A percentile compares a stretch with the other conserved stretches of the same genome.
phyloP scores from a whole-genome alignment of 2,888 invertebrate genomes.

The Pachycephus smyrnensis region DNA sequence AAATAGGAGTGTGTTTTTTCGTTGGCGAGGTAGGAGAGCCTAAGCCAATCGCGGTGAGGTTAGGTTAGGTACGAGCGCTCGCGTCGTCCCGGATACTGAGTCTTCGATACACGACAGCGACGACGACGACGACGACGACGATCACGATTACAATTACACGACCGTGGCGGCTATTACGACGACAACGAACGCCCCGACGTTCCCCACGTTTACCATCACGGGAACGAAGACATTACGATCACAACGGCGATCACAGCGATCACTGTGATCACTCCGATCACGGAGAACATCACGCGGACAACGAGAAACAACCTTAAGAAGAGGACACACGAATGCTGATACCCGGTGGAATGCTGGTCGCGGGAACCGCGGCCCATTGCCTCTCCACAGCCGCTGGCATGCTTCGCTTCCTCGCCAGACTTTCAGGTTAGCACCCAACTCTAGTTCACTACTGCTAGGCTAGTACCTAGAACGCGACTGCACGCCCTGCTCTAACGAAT shows the following conservation, averaged over 20 bases:
- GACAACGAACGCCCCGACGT: not conserved
- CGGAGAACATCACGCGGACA: not conserved
- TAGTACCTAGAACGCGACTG: not conserved
- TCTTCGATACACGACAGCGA: not conserved
- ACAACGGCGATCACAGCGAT: not conserved
- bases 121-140: not conserved
- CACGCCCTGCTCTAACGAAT: not conserved
- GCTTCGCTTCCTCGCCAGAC: conserved; percentile 71
- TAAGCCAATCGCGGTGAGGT: not conserved
- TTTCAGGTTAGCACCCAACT: conserved; percentile 70
- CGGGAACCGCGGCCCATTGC: conserved; percentile 55
- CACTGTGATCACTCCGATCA: not conserved
- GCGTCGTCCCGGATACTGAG: not conserved
- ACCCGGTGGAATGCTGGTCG: conserved; percentile 55
- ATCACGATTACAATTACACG: not conserved
- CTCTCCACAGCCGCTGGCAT: conserved; percentile 58
- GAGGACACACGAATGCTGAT: conserved; percentile 50
- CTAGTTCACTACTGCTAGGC: not conserved
- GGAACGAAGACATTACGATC: not conserved
- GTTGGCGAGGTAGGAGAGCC: not conserved
- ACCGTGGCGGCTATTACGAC: not conserved
- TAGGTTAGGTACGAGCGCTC: not conserved
- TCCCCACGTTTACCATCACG: not conserved
- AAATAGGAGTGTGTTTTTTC: not conserved
- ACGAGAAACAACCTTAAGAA: not conserved